phyloP scores from a whole-genome alignment of 2,113 vertebrate genomes.

The Macaca mulatta region DNA sequence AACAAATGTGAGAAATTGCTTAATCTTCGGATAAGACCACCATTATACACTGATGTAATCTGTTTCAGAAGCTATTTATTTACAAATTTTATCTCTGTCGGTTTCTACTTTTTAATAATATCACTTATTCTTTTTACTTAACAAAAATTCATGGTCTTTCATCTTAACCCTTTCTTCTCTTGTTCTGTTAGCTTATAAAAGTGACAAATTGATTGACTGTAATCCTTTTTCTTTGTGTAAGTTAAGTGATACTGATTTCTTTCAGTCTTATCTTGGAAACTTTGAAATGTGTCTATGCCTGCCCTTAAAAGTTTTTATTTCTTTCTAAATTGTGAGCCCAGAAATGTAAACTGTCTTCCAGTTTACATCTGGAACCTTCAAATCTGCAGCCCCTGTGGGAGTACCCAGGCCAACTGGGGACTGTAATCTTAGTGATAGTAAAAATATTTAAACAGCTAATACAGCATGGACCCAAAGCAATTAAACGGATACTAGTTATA shows the following conservation, averaged over 20 bases:
- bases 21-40: no score
- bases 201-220: not conserved
- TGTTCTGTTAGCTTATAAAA: constrained; percentile 10
- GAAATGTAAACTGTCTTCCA: no score
- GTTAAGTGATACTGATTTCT: not conserved
- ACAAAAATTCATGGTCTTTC: not conserved
- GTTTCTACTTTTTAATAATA: constrained; percentile 35
- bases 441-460: constrained; percentile 1
- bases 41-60: no score
- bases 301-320: no score
- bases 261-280: not conserved
- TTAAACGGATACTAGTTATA: not conserved
- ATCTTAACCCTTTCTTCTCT: not conserved
- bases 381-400: no score
- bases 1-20: not conserved
- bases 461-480: not conserved
- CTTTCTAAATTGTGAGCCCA: no score
- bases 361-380: no score
- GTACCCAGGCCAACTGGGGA: not conserved
- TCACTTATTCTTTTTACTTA: constrained; percentile 41
- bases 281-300: no score
- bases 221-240: not conserved
- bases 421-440: not conserved
- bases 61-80: not conserved
- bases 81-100: not conserved